Percentiles rank a stretch among this genome's conserved stretches.
These are phyloP conservation scores for Pelodiscus sinensis DNA, from an alignment of 2,113 vertebrate genomes.

Conservation along the genomic window DNA sequence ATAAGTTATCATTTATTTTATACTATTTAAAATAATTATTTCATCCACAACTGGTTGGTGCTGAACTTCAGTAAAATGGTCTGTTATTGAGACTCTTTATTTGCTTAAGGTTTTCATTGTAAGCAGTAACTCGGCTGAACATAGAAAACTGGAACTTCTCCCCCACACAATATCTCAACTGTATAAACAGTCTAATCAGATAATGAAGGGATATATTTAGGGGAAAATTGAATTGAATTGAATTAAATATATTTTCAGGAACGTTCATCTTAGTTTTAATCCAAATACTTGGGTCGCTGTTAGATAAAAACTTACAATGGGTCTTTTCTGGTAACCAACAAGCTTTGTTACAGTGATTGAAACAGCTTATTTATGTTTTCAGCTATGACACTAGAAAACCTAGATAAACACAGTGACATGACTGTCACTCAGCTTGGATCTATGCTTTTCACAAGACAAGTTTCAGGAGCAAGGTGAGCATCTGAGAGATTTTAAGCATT, in stretches of 20 bases:
- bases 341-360: constrained; percentile 6
- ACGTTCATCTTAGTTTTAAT: not conserved
- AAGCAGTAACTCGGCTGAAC: not conserved
- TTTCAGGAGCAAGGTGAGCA: constrained; percentile 95
- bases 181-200: not conserved
- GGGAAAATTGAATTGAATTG: not conserved
- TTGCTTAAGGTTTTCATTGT: not conserved
- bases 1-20: not conserved
- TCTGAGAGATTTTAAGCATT: not conserved
- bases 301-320: not conserved
- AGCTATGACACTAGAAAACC: constrained; percentile 91
- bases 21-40: not conserved
- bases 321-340: not conserved
- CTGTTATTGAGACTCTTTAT: not conserved
- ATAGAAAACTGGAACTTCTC: not conserved
- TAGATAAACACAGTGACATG: constrained; percentile 77
- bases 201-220: not conserved
- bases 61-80: not conserved
- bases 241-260: not conserved
- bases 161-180: not conserved
- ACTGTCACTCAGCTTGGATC: constrained; percentile 94
- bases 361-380: constrained; percentile 28
- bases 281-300: not conserved
- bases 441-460: constrained; percentile 98
- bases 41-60: not conserved